Evolutionary conservation across 2,113 vertebrate genomes (phyloP).

Genomic region (Paratilapia polleni): DNA sequence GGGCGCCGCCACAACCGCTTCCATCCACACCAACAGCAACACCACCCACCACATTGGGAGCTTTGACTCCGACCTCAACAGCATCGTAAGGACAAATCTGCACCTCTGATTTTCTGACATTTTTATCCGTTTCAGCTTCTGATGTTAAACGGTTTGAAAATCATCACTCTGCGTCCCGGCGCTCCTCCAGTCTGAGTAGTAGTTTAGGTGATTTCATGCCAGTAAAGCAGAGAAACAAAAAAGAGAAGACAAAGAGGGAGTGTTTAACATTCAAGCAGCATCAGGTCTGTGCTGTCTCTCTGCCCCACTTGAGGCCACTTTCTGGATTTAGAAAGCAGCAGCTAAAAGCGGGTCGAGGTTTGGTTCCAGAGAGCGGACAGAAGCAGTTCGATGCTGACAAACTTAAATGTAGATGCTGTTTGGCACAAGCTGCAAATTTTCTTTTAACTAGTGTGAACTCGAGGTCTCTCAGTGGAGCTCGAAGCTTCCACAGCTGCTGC

Average conservation of each 20-base stretch:
- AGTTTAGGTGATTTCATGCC: not conserved
- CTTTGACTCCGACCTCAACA: constrained; percentile 94
- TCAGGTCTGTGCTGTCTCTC: not conserved
- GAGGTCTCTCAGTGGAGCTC: not conserved
- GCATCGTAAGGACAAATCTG: constrained; percentile 81
- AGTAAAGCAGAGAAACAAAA: not conserved
- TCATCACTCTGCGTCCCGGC: not conserved
- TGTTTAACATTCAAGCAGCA: constrained; percentile 29
- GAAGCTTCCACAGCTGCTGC: too few relatives aligned
- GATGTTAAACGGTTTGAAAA: not conserved
- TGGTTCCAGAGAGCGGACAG: not conserved
- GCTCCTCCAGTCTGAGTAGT: not conserved
- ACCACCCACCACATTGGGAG: constrained; percentile 85
- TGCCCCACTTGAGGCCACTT: not conserved
- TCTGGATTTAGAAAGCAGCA: not conserved
- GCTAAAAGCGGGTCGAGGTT: not conserved
- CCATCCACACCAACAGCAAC: constrained; percentile 47
- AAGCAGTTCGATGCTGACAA: not conserved
- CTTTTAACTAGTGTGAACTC: not conserved
- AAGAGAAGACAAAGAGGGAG: not conserved
- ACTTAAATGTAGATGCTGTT: not conserved
- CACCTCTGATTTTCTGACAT: not conserved
- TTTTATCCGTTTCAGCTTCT: too few relatives aligned
- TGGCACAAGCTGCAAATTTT: not conserved
- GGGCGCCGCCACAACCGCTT: constrained; percentile 62